Evolutionary conservation across 23 tunicate genomes (phyloP).

Genomic region (Halocynthia aurantium): DNA sequence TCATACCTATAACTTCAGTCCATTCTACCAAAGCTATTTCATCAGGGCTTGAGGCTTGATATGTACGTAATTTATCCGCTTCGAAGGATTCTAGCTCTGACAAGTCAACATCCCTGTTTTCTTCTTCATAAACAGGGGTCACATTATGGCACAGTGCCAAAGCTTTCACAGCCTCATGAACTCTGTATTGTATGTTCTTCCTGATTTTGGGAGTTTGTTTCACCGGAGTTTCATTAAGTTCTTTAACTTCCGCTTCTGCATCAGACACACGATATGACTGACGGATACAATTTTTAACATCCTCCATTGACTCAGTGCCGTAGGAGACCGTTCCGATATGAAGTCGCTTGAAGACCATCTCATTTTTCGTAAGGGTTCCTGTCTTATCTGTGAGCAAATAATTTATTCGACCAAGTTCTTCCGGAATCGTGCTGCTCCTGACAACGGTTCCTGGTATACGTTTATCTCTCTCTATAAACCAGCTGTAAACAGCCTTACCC

Average conservation of each 20-base stretch:
- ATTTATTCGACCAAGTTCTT: conserved; percentile 85
- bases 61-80: conserved; percentile 26
- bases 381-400: conserved; percentile 82
- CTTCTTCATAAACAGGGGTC: conserved; percentile 81
- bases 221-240: not conserved
- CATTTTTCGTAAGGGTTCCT: conserved; percentile 86
- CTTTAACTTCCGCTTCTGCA: not conserved
- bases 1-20: conserved; percentile 82
- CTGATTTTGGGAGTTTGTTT: conserved; percentile 22
- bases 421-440: conserved; percentile 89
- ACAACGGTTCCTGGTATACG: conserved; percentile 72
- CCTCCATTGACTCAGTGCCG: conserved; percentile 59
- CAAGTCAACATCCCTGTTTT: conserved; percentile 16
- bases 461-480: conserved; percentile 78
- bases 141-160: conserved; percentile 91
- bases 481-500: conserved; percentile 92
- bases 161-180: conserved; percentile 71
- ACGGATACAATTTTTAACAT: conserved; percentile 41
- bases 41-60: conserved; percentile 95
- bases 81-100: not conserved
- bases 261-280: conserved; percentile 19
- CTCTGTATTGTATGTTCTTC: conserved; percentile 20
- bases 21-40: conserved; percentile 89
- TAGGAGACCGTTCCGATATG: conserved; percentile 86
- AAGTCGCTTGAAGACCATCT: conserved; percentile 81